Evolutionary conservation across 2,888 invertebrate species (phyloP).

Genomic region (Cephus rjabovi): DNA sequence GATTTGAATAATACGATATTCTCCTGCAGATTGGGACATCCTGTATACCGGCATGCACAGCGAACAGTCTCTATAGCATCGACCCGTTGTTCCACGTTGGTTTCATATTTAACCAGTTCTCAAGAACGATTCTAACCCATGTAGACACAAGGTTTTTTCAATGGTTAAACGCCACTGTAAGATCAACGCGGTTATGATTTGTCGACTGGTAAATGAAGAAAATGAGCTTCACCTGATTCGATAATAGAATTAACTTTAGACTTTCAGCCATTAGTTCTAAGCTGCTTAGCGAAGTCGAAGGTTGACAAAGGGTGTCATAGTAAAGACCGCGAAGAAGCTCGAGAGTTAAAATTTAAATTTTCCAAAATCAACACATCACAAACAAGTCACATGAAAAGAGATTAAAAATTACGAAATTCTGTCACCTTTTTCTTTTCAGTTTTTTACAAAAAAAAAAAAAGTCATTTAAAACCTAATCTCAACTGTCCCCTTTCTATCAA

Average conservation of each 20-base stretch:
- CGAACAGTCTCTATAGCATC: not conserved
- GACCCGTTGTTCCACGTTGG: not conserved
- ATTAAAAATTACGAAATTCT: not conserved
- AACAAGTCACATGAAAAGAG: not conserved
- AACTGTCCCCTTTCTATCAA: not conserved
- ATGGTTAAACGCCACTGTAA: not conserved
- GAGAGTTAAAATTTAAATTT: not conserved
- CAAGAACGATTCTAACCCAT: not conserved
- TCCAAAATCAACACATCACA: not conserved
- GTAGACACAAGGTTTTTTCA: not conserved
- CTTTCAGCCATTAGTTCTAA: not conserved
- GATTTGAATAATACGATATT: not conserved
- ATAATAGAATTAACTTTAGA: not conserved
- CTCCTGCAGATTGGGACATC: not conserved
- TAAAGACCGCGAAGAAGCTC: not conserved
- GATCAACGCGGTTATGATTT: not conserved
- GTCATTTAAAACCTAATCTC: not conserved
- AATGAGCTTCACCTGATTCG: conserved; percentile 3
- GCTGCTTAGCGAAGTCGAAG: conserved; percentile 1
- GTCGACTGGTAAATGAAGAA: not conserved
- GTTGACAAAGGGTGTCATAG: not conserved
- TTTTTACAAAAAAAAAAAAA: too few relatives aligned
- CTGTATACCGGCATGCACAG: not conserved
- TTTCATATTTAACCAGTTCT: not conserved
- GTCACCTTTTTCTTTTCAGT: not conserved